Percentiles rank a stretch among this genome's conserved stretches.
phyloP scores from a whole-genome alignment of 2,888 invertebrate genomes.

The Stenchaetothrips biformis region DNA sequence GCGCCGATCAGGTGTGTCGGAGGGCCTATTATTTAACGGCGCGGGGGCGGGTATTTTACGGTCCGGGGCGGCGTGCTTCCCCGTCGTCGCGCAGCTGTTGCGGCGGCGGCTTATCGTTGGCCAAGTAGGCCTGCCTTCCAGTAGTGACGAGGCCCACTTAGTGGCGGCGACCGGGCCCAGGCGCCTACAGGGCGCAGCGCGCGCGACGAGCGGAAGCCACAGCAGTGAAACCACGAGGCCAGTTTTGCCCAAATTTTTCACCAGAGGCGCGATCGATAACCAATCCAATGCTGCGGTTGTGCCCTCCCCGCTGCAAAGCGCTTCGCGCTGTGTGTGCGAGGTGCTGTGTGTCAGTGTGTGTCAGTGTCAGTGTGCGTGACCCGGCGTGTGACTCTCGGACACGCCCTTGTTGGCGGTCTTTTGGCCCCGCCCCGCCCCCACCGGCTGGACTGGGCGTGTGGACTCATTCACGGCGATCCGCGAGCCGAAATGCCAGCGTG shows the following conservation, averaged over 20 bases:
- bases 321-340: no score
- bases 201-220: no score
- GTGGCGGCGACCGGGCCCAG: no score
- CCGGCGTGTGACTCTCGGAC: not conserved
- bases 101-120: no score
- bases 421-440: not conserved
- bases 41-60: no score
- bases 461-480: not conserved
- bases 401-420: not conserved
- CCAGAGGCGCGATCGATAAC: not conserved
- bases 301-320: not conserved
- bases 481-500: not conserved
- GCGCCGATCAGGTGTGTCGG: no score
- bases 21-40: no score
- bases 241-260: not conserved
- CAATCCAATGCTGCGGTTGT: not conserved
- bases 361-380: not conserved
- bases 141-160: no score
- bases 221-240: not conserved
- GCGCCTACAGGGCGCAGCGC: no score
- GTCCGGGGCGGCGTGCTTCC: no score
- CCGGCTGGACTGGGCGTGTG: not conserved
- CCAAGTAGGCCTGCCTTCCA: no score
- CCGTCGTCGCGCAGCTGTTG: no score
- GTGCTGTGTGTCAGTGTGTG: not conserved